Base-by-base conservation (phyloP, 2,797 vertebrate genomes). In the Gallinago stenura region DNA sequence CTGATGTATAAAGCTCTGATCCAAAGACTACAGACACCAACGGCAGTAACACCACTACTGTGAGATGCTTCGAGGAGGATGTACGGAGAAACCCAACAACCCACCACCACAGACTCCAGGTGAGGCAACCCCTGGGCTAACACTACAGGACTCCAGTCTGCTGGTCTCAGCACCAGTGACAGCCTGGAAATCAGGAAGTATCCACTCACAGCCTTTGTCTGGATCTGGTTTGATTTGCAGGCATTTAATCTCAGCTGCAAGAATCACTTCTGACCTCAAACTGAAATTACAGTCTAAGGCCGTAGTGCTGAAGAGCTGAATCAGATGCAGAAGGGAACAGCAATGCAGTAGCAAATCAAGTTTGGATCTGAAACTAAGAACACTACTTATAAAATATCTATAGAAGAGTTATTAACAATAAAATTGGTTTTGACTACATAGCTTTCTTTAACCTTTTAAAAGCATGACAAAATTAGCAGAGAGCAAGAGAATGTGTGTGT, bases 11-110 rank as follows among this genome's bases (percentile, higher is more conserved):
- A 72, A 72, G 68, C 30, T 17, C 46, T 30, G 7, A 10, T 17
- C 28, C 45, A 30, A 64, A 41, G 43, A 14, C 51, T 30, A 20
- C 0, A 1, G 70, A 60, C 33, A 43, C 6, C 73, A 58, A n/a
- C 0, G 0, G 41, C 15, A 33, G 1, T 7, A 48, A 15, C 8
- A 8, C 2, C 28, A 9, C 19, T 16, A 43, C 50, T 15, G 33
- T 5, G 54, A 73, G 73, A 20, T 8, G 46, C 51, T 56, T 4
- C 7, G 3, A 51, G 78, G 45, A 73, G 24, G 33, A 28, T 1
- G 6, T 1, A 12, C 5, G 10, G 37, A 82, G 70, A 30, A 80
- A 57, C 21, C 21, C 48, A 62, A 7, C 0, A 5, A 5, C 10
- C 30, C 50, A 11, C 21, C 46, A 37, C 26, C 37, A 9, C 0